Conservation (phyloP, 2,113 vertebrate genomes). For the Notothenia coriiceps region DNA sequence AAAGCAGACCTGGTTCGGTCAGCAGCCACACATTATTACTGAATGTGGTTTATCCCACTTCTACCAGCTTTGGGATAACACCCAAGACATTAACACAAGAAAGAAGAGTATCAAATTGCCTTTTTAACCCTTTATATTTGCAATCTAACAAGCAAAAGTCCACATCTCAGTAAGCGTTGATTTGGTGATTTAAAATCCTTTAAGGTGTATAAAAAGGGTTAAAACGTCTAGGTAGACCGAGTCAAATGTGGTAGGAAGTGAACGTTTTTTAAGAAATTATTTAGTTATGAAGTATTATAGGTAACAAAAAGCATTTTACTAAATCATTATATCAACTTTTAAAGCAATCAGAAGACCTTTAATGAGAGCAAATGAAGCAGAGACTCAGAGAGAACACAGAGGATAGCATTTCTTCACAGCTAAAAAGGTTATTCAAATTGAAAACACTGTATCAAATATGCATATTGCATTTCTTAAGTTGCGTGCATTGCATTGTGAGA, state of each 20-base stretch:
- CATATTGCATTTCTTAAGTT: not conserved
- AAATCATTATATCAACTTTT: not conserved
- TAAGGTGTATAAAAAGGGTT: too few relatives aligned
- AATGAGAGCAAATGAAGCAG: slow-evolving; percentile 2
- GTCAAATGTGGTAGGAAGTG: too few relatives aligned
- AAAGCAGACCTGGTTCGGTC: not conserved
- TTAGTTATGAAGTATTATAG: not conserved
- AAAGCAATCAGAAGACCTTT: not conserved
- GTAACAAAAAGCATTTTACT: not conserved
- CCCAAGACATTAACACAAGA: slow-evolving; percentile 2
- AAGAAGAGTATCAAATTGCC: too few relatives aligned
- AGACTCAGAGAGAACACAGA: not conserved
- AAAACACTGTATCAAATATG: not conserved
- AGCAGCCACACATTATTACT: too few relatives aligned
- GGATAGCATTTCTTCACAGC: not conserved
- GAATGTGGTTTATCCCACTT: not conserved
- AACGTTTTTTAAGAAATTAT: too few relatives aligned
- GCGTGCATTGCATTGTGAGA: too few relatives aligned
- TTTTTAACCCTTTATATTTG: not conserved
- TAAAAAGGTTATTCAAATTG: not conserved
- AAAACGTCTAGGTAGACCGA: not conserved
- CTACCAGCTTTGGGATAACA: not conserved
- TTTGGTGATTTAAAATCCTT: not conserved
- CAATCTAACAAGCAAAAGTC: not conserved
- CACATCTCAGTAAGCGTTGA: not conserved